phyloP scores from a whole-genome alignment of 2,888 invertebrate species.

The Himalopsyche tibetana region DNA sequence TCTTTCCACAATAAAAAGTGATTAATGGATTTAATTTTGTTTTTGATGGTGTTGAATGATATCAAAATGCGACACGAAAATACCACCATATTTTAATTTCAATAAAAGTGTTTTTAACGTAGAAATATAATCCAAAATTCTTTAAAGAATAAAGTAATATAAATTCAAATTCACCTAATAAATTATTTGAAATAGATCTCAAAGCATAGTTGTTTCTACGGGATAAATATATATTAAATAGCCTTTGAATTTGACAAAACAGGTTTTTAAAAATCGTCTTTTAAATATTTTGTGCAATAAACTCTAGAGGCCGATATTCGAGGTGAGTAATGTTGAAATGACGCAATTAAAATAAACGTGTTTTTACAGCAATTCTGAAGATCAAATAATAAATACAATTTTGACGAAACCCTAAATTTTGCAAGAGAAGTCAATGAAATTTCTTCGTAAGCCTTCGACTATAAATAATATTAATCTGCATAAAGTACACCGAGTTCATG shows the following conservation, averaged over 20 bases:
- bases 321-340: conserved; percentile 27
- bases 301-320: conserved; percentile 34
- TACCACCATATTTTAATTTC: background rate
- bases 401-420: conserved; percentile 18
- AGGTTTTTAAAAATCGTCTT: conserved; percentile 25
- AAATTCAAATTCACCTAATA: conserved; percentile 18
- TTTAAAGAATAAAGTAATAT: conserved; percentile 12
- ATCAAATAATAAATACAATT: conserved; percentile 2
- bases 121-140: background rate
- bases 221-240: background rate
- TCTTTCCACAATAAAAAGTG: conserved; percentile 24
- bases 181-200: conserved; percentile 41
- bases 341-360: conserved; percentile 14
- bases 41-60: background rate
- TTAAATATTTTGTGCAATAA: conserved; percentile 25
- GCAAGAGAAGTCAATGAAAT: background rate
- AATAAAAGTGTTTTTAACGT: background rate
- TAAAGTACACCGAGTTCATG: background rate
- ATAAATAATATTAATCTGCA: no score
- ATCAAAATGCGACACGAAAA: background rate
- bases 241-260: conserved; percentile 25
- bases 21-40: background rate
- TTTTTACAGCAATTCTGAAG: background rate
- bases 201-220: conserved; percentile 26
- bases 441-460: conserved; percentile 22